Conservation (phyloP, 2,888 invertebrate genomes). For the Limnephilus rhombicus region DNA sequence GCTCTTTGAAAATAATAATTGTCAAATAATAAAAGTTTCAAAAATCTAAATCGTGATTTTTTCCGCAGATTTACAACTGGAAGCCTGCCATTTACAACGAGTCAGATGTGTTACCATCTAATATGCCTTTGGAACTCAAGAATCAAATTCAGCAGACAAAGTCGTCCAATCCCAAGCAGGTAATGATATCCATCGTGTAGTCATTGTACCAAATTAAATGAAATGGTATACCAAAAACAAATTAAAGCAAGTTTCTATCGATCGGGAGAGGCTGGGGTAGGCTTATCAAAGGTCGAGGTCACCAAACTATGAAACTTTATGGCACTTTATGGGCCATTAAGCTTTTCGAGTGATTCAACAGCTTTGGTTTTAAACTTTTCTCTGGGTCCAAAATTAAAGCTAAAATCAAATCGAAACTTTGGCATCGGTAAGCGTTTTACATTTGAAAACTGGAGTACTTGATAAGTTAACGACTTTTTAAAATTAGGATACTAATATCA, state of each 20-base stretch:
- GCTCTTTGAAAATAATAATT: too few species aligned
- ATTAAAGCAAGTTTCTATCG: neutral
- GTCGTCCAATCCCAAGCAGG: constrained; percentile 38
- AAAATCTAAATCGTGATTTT: neutral
- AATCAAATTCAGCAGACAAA: constrained; percentile 78
- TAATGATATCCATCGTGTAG: neutral
- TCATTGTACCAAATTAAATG: neutral
- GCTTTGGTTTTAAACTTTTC: neutral
- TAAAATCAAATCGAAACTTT: neutral
- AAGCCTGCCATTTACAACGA: constrained; percentile 87
- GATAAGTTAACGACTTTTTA: too few species aligned
- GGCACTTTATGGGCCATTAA: neutral
- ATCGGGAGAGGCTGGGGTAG: constrained; percentile 12
- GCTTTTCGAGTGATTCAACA: neutral
- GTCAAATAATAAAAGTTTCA: too few species aligned
- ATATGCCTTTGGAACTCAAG: constrained; percentile 88
- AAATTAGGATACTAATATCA: neutral
- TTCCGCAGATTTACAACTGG: constrained; percentile 92
- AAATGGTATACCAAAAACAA: neutral
- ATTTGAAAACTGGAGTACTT: neutral
- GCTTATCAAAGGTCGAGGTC: constrained; percentile 31
- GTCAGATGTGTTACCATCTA: constrained; percentile 81
- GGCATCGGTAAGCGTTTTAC: neutral
- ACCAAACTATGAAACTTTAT: neutral
- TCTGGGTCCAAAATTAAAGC: neutral